Percentiles rank a stretch among this genome's conserved stretches.
These are phyloP conservation scores for Anthoptus insignis DNA, from an alignment of 2,888 invertebrate species.

Conservation along the genomic window DNA sequence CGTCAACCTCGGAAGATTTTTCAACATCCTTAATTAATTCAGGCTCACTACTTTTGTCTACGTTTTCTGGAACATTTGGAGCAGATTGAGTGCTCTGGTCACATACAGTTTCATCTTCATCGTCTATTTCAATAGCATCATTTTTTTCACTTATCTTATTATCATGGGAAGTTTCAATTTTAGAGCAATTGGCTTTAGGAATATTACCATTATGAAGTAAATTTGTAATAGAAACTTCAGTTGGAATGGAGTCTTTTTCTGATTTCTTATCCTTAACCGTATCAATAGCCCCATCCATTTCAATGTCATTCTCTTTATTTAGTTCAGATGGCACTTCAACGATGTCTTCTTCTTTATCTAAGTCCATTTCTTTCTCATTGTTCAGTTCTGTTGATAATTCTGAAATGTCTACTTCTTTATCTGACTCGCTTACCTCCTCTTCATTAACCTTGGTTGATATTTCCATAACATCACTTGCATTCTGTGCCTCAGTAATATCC, in stretches of 20 bases:
- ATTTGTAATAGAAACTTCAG: slow-evolving; percentile 4
- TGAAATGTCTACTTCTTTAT: slow-evolving; percentile 3
- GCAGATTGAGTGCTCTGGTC: neutral
- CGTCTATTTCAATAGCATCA: slow-evolving; percentile 9
- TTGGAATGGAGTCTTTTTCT: slow-evolving; percentile 6
- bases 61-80: slow-evolving; percentile 10
- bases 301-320: slow-evolving; percentile 18
- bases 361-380: slow-evolving; percentile 34
- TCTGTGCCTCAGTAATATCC: neutral
- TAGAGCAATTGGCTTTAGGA: neutral
- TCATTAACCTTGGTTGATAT: neutral
- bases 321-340: slow-evolving; percentile 29
- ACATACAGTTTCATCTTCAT: neutral
- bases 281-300: slow-evolving; percentile 12
- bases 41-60: slow-evolving; percentile 20
- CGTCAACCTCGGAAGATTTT: slow-evolving; percentile 2
- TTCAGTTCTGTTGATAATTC: neutral
- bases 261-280: neutral
- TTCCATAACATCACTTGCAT: neutral
- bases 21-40: slow-evolving; percentile 22
- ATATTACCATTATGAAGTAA: neutral
- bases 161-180: neutral
- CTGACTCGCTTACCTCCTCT: neutral
- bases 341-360: slow-evolving; percentile 33
- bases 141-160: slow-evolving; percentile 4